Conservation (phyloP, 2,888 invertebrate species). For the Sphaerophoria taeniata region DNA sequence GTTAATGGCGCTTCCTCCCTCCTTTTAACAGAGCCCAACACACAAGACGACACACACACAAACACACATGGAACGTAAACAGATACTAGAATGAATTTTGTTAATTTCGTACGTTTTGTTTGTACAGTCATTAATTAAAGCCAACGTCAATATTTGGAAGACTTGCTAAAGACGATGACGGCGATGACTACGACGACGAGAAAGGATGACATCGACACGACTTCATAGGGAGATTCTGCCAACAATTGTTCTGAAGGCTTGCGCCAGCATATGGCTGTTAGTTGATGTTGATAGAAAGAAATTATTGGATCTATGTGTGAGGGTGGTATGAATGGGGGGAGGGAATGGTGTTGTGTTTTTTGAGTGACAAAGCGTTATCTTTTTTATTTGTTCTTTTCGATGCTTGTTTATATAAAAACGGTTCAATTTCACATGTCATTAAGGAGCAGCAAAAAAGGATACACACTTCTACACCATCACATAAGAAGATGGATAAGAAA, state of each 20-base stretch:
- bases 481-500: conserved; percentile 25
- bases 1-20: conserved; percentile 34
- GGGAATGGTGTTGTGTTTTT: conserved; percentile 16
- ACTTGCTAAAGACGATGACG: conserved; percentile 66
- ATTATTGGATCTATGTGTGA: conserved; percentile 38
- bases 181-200: conserved; percentile 14
- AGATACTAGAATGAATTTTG: conserved; percentile 74
- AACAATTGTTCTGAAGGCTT: conserved; percentile 20
- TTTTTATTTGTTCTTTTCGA: conserved; percentile 71
- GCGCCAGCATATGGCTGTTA: conserved; percentile 47
- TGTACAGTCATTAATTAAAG: conserved; percentile 75
- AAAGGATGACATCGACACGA: background rate
- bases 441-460: conserved; percentile 30
- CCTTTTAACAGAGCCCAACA: background rate
- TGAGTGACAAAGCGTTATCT: conserved; percentile 74
- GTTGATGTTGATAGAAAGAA: conserved; percentile 42
- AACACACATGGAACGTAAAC: conserved; percentile 60
- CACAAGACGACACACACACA: conserved; percentile 24
- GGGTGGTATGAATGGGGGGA: background rate
- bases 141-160: conserved; percentile 73
- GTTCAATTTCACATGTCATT: conserved; percentile 73
- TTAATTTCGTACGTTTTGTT: conserved; percentile 75
- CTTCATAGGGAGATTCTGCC: conserved; percentile 48
- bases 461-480: too few species aligned
- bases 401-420: conserved; percentile 71